These are phyloP conservation scores for Cephus pygmeus DNA, from an alignment of 2,888 invertebrate species.

Conservation along the genomic window DNA sequence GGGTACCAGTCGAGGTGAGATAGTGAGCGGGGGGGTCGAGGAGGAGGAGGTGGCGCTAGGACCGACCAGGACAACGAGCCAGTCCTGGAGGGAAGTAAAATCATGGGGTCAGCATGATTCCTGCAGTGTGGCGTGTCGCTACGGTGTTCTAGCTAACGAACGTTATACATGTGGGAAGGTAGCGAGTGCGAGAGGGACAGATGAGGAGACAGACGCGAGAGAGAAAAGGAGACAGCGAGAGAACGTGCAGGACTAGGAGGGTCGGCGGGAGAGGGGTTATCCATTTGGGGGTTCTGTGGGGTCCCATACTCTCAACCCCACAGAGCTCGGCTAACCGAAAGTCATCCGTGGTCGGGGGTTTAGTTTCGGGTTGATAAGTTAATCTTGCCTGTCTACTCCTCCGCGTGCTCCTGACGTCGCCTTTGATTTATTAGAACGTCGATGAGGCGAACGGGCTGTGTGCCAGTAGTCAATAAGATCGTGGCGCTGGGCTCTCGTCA, in stretches of 20 bases:
- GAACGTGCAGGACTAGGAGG: background rate
- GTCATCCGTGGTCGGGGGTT: slow-evolving; percentile 46
- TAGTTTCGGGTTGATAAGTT: slow-evolving; percentile 49
- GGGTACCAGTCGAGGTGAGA: slow-evolving; percentile 10
- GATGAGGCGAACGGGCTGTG: slow-evolving; percentile 31
- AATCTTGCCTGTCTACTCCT: slow-evolving; percentile 51
- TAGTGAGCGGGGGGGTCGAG: slow-evolving; percentile 5
- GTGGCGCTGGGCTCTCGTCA: background rate
- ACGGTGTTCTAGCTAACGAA: slow-evolving; percentile 7
- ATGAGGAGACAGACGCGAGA: background rate
- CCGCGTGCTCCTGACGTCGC: slow-evolving; percentile 47
- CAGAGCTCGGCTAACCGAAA: slow-evolving; percentile 38
- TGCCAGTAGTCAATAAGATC: background rate
- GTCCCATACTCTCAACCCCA: slow-evolving; percentile 9
- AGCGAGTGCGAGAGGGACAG: background rate
- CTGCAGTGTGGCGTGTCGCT: slow-evolving; percentile 13
- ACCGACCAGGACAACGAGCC: background rate
- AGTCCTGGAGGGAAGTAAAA: slow-evolving; percentile 20
- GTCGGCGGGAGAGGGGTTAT: background rate
- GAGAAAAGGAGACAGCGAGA: background rate
- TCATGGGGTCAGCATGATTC: slow-evolving; percentile 37
- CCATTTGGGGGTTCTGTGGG: slow-evolving; percentile 15
- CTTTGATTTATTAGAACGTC: slow-evolving; percentile 54
- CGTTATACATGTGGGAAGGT: slow-evolving; percentile 1
- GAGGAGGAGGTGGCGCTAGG: background rate